Evolutionary conservation across 2,113 vertebrate genomes (phyloP), one percentile per base, ranked within the genome.

Genomic region (Eidolon helvum): DNA sequence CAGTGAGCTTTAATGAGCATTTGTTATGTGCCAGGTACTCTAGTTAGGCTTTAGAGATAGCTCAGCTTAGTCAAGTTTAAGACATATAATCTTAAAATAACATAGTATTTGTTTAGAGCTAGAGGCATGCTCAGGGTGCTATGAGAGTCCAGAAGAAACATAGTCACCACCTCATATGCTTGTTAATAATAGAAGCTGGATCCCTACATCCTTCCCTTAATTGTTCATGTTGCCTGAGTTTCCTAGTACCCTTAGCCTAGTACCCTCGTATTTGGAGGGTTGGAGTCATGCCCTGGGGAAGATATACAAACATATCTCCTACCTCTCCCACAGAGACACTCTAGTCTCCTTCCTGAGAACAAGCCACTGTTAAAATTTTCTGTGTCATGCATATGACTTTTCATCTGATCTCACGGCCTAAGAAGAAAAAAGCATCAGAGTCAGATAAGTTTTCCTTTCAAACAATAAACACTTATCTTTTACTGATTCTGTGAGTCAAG

Each of bases 31-130:
- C 22, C 38, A 71, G 69, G 59, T 48, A 95, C 33, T 75, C 72
- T 72, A 84, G 65, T 95, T 89, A 91, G 77, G 38, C 82, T 33
- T 68, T 93, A 30, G 24, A 91, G 71, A 91, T 35, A 65, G 38
- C 21, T 83, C 63, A 90, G 28, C 11, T 57, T 95, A 75, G 48
- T 68, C 30, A 91, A 24, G 55, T 82, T 95, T 85, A 66, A 86
- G 71, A 86, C 5, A n/a, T n/a, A 7, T 38, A 86, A 91, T 77
- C 43, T 86, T 79, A 93, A 91, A 93, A 93, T 96, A 85, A 30
- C 45, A 94, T 21, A 68, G 21, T 33, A 86, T 87, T 90, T 90
- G 72, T 95, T 84, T 59, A 91, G 59, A 91, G 43, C 50, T 86
- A 86, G 45, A 92, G 45, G 18, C 92, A 92, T 35, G 43, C 19